phyloP scores from a whole-genome alignment of 1,140 invertebrate genomes.

The Drosophila obscura region DNA sequence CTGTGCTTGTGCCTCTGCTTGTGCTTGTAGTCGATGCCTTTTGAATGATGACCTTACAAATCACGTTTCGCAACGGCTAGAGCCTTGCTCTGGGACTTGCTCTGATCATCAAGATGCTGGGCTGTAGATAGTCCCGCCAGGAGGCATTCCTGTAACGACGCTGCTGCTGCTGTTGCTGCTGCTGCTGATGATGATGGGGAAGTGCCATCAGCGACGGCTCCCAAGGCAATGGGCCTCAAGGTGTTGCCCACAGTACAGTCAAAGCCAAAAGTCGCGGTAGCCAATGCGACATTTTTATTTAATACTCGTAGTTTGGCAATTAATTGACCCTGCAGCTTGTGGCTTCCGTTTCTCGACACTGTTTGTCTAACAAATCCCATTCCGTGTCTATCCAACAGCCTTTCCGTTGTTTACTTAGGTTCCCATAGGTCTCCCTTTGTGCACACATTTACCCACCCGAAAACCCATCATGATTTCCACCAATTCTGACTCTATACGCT shows the following conservation, averaged over 20 bases:
- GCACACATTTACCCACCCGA: slow-evolving; percentile 7
- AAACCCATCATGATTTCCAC: background rate
- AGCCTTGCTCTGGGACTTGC: slow-evolving; percentile 28
- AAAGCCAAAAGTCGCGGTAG: background rate
- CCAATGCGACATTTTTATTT: slow-evolving; percentile 24
- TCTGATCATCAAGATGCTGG: slow-evolving; percentile 76
- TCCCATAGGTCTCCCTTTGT: slow-evolving; percentile 16
- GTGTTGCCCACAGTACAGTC: slow-evolving; percentile 48
- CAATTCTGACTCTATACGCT: too few relatives aligned
- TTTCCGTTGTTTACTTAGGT: slow-evolving; percentile 42
- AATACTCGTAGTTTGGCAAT: slow-evolving; percentile 27
- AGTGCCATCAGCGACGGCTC: slow-evolving; percentile 44
- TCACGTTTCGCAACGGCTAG: slow-evolving; percentile 74
- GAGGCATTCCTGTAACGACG: slow-evolving; percentile 48
- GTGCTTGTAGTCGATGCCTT: slow-evolving; percentile 59
- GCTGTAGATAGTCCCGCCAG: slow-evolving; percentile 62
- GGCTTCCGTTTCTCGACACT: slow-evolving; percentile 8
- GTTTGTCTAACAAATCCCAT: slow-evolving; percentile 46
- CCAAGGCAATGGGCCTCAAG: slow-evolving; percentile 41
- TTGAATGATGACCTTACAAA: slow-evolving; percentile 83
- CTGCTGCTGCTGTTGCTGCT: too few relatives aligned
- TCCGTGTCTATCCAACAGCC: slow-evolving; percentile 22
- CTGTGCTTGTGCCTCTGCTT: slow-evolving; percentile 12
- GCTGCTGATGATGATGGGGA: slow-evolving; percentile 27
- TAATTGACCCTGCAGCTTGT: slow-evolving; percentile 25